phyloP scores from a whole-genome alignment of 2,888 invertebrate species.

The Gonocerus acuteangulatus region DNA sequence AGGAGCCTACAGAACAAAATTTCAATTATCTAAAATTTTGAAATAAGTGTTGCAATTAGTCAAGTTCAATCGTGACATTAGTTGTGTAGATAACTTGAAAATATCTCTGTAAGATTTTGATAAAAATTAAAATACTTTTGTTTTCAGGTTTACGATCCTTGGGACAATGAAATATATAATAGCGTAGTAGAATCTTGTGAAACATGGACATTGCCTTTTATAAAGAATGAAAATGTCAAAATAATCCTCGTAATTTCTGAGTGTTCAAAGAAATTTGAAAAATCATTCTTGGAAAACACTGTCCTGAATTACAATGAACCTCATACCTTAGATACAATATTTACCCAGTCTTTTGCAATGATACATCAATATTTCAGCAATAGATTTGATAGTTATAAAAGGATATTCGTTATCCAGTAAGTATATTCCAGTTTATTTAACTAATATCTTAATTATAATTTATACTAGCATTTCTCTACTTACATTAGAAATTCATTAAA shows the following conservation, averaged over 20 bases:
- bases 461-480: no score
- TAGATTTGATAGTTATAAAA: slow-evolving; percentile 26
- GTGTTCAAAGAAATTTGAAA: slow-evolving; percentile 33
- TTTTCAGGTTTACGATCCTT: slow-evolving; percentile 40
- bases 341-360: slow-evolving; percentile 26
- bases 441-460: no score
- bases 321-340: slow-evolving; percentile 31
- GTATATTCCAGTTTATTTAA: no score
- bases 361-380: slow-evolving; percentile 22
- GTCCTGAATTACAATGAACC: slow-evolving; percentile 30
- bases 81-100: no score
- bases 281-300: slow-evolving; percentile 17
- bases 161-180: slow-evolving; percentile 36
- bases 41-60: no score
- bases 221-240: slow-evolving; percentile 34
- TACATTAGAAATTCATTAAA: no score
- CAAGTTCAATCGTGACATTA: no score
- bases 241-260: slow-evolving; percentile 36
- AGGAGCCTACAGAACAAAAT: no score
- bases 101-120: no score
- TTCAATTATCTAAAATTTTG: no score
- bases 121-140: no score
- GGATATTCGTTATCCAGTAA: slow-evolving; percentile 31
- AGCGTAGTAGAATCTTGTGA: slow-evolving; percentile 34
- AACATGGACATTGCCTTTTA: slow-evolving; percentile 37